phyloP scores from a whole-genome alignment of 2,113 vertebrate genomes.

The Elanus axillaris region DNA sequence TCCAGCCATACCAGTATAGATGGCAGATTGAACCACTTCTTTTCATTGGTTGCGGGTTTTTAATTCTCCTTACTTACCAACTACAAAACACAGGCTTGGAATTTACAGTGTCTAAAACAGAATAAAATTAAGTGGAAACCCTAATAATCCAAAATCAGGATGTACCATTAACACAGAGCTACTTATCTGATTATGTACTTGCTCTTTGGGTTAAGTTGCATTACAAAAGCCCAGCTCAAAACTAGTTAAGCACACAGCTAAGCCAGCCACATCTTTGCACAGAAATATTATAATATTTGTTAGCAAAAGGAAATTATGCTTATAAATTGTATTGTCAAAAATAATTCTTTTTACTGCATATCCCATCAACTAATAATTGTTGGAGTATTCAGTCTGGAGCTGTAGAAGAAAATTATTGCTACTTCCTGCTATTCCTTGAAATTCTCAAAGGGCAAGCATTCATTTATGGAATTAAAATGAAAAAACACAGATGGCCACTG shows the following conservation, averaged over 20 bases:
- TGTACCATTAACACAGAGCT: not conserved
- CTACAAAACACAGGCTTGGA: not conserved
- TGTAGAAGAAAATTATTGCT: not conserved
- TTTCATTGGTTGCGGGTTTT: not conserved
- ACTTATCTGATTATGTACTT: not conserved
- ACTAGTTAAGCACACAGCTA: not conserved
- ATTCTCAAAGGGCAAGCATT: not conserved
- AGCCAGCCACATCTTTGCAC: not conserved
- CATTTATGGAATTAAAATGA: not conserved
- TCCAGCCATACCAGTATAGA: constrained; percentile 4
- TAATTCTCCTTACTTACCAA: not conserved
- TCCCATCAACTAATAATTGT: not conserved
- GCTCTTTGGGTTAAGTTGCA: not conserved
- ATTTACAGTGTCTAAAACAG: not conserved
- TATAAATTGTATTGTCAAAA: constrained; percentile 7
- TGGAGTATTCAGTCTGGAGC: not conserved
- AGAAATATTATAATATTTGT: not conserved
- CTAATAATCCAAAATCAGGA: not conserved
- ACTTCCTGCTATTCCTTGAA: not conserved
- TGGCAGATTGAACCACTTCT: not conserved
- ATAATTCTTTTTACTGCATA: not conserved
- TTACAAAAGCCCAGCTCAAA: not conserved
- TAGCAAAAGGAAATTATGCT: constrained; percentile 1
- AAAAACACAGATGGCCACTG: constrained; percentile 20
- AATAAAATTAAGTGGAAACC: not conserved